Base-by-base conservation (phyloP, 2,113 vertebrate species). In the Tinamus guttatus region DNA sequence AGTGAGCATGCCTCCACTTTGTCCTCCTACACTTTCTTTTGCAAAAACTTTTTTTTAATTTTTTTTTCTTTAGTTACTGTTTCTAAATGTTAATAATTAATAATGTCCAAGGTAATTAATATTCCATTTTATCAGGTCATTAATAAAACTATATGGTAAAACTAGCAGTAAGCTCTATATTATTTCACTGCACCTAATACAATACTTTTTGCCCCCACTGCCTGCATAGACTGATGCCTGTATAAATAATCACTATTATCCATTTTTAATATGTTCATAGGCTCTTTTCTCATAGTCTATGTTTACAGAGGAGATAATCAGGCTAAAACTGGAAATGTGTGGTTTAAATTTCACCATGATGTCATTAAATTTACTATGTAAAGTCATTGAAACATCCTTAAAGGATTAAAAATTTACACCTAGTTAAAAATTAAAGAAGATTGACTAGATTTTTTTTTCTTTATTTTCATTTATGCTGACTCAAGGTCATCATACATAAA, bases 141-240 rank as follows among this genome's bases (percentile, higher is more conserved):
- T 47, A 5, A 41, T 40, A 73, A 70, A 85, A 54, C 24, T 13
- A 47, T 24, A 75, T 60, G 25, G 6, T 56, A 65, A 78, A 85
- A 51, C 21, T 43, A 20, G 1, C 18, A 17, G 71, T 79, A 76
- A 20, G 76, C 89, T 27, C 12, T 82, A 25, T 45, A 81, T 3
- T 13, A 34, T 3, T 85, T 88, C 36, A 41, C 18, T 38, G 22
- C 22, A 65, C 10, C 12, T 69, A 56, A 65, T 51, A 14, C 15
- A 17, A 18, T 25, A 28, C 0, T 5, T 41, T 65, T 63, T 41
- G 16, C 28, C 24, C 49, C 34, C 41, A 13, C 21, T 71, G 4
- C 19, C 0, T 0, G 6, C 13, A 4, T 16, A 84, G 14, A 12
- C 21, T 80, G 22, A 34, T 9, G 0, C 40, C 28, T 71, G 36